phyloP scores from a whole-genome alignment of 2,888 invertebrate genomes.

The Callosobruchus maculatus region DNA sequence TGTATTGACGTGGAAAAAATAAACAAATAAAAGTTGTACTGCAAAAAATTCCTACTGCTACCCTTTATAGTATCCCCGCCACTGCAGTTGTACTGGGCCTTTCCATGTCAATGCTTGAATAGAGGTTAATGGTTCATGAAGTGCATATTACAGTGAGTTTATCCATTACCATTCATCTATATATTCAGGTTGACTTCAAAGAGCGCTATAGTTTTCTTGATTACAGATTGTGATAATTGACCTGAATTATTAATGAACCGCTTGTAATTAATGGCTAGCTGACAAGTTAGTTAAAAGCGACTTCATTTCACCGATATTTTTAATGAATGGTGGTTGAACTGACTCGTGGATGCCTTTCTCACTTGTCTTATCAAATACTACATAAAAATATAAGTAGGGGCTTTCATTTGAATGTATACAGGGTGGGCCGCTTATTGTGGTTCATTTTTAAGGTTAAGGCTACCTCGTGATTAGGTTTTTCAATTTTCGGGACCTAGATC shows the following conservation, averaged over 20 bases:
- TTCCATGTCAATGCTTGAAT: background rate
- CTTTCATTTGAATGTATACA: too few relatives aligned
- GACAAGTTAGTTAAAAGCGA: background rate
- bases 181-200: background rate
- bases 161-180: background rate
- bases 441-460: too few relatives aligned
- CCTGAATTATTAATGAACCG: background rate
- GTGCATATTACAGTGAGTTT: background rate
- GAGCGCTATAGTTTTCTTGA: background rate
- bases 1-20: too few relatives aligned
- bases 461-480: too few relatives aligned
- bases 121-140: background rate
- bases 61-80: background rate
- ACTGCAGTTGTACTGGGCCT: too few relatives aligned
- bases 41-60: too few relatives aligned
- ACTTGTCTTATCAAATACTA: too few relatives aligned
- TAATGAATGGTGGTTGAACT: background rate
- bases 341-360: background rate
- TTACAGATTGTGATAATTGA: background rate
- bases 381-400: too few relatives aligned
- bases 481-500: too few relatives aligned
- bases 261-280: background rate
- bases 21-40: too few relatives aligned
- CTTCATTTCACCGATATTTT: background rate
- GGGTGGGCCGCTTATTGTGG: too few relatives aligned